phyloP scores from a whole-genome alignment of 2,888 invertebrate species.

The Drosophila algonquin region DNA sequence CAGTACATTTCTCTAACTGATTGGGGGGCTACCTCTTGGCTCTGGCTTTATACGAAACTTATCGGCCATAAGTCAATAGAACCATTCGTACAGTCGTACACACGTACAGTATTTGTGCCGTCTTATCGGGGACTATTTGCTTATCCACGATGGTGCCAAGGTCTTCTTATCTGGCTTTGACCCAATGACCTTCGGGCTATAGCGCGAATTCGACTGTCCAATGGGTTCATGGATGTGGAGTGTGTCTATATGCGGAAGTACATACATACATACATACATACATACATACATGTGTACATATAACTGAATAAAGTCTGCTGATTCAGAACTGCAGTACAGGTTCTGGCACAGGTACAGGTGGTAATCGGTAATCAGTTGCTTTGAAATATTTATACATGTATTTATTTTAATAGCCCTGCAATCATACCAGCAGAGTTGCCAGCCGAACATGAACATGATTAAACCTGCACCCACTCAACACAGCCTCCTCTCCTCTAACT shows the following conservation, averaged over 20 bases:
- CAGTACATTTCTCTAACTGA: background rate
- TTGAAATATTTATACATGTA: too few species aligned
- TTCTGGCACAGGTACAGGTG: too few species aligned
- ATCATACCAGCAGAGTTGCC: too few species aligned
- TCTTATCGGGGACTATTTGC: constrained; percentile 62
- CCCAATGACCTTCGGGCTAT: constrained; percentile 59
- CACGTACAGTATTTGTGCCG: background rate
- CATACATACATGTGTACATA: background rate
- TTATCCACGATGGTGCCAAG: constrained; percentile 35
- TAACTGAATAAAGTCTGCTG: background rate
- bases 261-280: background rate
- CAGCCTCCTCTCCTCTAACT: too few species aligned
- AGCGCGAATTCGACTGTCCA: background rate
- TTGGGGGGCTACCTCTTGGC: constrained; percentile 8
- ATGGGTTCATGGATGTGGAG: constrained; percentile 1
- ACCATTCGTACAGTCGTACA: background rate
- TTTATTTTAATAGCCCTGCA: too few species aligned
- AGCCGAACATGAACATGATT: too few species aligned
- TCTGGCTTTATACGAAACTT: constrained; percentile 30
- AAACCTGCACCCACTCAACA: too few species aligned
- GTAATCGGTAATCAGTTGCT: too few species aligned
- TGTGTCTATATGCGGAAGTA: background rate
- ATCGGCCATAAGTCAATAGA: constrained; percentile 32
- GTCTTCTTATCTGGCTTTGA: constrained; percentile 62
- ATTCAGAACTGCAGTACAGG: background rate